Conservation (phyloP, 2,113 vertebrate species). For the Labeo catla region DNA sequence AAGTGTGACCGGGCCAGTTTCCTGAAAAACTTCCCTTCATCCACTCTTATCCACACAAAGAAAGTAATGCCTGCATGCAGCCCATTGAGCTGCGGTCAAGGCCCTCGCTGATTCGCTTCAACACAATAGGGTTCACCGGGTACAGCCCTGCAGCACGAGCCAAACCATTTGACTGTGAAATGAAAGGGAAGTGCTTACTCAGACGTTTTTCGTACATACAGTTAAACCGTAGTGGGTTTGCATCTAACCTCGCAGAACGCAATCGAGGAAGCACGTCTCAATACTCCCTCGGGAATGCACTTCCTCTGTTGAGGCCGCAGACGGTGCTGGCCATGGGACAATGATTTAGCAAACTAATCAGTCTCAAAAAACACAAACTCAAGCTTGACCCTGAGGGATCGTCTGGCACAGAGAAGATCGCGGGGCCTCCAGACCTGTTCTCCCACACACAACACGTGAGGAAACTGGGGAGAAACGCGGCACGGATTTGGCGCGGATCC, state of each 20-base stretch:
- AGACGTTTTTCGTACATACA: conserved; percentile 18
- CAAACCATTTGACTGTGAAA: conserved; percentile 43
- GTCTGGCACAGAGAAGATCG: conserved; percentile 15
- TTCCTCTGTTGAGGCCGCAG: conserved; percentile 46
- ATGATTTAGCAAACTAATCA: conserved; percentile 68
- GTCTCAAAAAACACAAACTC: conserved; percentile 14
- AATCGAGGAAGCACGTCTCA: neutral
- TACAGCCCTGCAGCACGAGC: conserved; percentile 26
- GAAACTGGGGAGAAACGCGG: conserved; percentile 54
- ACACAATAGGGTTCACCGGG: conserved; percentile 40
- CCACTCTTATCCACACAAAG: conserved; percentile 45
- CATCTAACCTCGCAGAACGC: conserved; percentile 34
- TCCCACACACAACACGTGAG: conserved; percentile 21
- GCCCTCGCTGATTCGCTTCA: neutral
- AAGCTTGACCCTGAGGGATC: conserved; percentile 6
- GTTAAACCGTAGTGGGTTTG: conserved; percentile 45
- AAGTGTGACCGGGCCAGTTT: conserved; percentile 55
- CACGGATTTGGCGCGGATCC: conserved; percentile 52
- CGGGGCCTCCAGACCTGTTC: conserved; percentile 1
- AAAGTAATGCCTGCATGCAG: conserved; percentile 18
- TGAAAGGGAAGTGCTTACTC: conserved; percentile 53
- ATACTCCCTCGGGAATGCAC: conserved; percentile 64
- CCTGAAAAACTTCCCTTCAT: conserved; percentile 55
- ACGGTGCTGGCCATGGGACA: conserved; percentile 56
- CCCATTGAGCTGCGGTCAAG: neutral